Conservation (phyloP, 2,888 invertebrate genomes). For the Noctua pronuba region DNA sequence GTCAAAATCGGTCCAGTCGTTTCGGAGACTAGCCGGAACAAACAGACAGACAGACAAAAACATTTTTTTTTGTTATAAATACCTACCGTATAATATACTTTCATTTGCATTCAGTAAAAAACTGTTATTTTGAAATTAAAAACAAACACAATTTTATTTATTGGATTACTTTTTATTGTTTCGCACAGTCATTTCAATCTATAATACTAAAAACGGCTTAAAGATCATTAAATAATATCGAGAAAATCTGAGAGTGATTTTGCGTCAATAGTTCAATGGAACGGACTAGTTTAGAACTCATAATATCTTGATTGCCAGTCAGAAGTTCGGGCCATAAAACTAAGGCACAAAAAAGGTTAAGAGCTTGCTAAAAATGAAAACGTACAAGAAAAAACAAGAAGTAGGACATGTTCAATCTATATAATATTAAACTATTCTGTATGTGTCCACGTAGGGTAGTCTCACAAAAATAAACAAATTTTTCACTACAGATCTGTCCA, state of each 20-base stretch:
- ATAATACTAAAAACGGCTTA: no score
- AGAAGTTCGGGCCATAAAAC: constrained; percentile 6
- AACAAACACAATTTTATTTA: no score
- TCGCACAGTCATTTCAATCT: background rate
- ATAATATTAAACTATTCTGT: constrained; percentile 53
- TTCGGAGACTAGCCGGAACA: no score
- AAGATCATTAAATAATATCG: background rate
- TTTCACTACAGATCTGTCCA: constrained; percentile 61
- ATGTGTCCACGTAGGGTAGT: constrained; percentile 36
- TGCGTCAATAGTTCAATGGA: background rate
- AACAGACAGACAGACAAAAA: no score
- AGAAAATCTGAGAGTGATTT: background rate
- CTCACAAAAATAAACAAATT: constrained; percentile 59
- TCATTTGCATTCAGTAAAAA: no score
- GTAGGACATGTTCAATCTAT: background rate
- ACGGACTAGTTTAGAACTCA: background rate
- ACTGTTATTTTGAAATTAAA: no score
- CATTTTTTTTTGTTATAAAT: no score
- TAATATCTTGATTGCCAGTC: constrained; percentile 5
- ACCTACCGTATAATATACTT: no score
- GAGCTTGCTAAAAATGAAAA: background rate
- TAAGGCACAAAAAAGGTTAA: constrained; percentile 17
- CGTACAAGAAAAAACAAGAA: background rate
- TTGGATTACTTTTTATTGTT: background rate
- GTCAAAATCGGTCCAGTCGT: no score